Conservation (phyloP, 2,888 invertebrate species). For the Amblyteles armatorius region DNA sequence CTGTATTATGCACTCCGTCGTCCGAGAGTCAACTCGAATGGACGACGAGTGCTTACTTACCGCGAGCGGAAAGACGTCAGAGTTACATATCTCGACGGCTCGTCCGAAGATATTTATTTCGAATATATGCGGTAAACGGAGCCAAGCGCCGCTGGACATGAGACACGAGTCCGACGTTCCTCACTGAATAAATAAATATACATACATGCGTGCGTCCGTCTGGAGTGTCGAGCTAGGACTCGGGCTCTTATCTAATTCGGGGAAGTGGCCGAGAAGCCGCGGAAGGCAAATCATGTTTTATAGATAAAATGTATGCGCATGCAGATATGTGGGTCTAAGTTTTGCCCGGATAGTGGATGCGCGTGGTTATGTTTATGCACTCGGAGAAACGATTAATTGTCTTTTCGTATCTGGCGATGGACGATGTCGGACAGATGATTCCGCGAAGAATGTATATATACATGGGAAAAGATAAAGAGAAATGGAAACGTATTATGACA, state of each 20-base stretch:
- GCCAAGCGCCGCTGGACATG: not conserved
- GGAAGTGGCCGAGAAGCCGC: not conserved
- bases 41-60: constrained; percentile 4
- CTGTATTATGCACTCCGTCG: constrained; percentile 30
- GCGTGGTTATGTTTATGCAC: not conserved
- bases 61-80: not conserved
- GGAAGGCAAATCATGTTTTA: constrained; percentile 12
- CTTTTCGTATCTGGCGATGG: not conserved
- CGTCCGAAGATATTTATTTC: constrained; percentile 10
- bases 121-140: constrained; percentile 6
- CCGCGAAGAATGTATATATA: not conserved
- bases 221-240: not conserved
- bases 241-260: constrained; percentile 15
- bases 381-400: not conserved
- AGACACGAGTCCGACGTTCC: not conserved
- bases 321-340: too few relatives aligned
- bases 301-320: not conserved
- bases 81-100: not conserved
- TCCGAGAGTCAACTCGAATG: not conserved
- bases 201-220: not conserved
- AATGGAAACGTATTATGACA: not conserved
- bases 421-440: not conserved
- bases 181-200: constrained; percentile 6
- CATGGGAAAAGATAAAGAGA: not conserved
- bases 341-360: not conserved